Conservation (phyloP, 2,797 vertebrate genomes). For the Acipenser ruthenus region DNA sequence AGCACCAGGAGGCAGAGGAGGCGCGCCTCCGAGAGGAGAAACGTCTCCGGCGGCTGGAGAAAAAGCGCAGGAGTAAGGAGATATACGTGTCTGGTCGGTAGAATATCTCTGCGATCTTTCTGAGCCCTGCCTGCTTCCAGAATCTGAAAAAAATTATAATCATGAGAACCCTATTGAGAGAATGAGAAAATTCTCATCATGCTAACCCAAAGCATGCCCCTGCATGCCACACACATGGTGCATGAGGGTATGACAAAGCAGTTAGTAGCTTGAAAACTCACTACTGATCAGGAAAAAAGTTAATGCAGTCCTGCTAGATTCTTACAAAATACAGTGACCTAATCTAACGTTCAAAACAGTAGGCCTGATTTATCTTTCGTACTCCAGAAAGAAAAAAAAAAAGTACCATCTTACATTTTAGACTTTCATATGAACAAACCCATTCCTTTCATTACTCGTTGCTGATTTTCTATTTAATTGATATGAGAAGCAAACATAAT, state of each 20-base stretch:
- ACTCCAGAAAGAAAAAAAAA: too few species aligned
- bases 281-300: neutral
- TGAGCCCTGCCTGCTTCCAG: neutral
- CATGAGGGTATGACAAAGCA: constrained; percentile 15
- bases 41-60: constrained; percentile 67
- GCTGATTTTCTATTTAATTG: too few species aligned
- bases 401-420: too few species aligned
- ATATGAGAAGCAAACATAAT: too few species aligned
- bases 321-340: too few species aligned
- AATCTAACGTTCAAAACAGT: too few species aligned
- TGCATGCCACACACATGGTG: constrained; percentile 12
- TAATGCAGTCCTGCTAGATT: too few species aligned
- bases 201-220: neutral
- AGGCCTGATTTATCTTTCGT: too few species aligned
- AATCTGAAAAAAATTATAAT: neutral
- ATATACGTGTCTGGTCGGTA: constrained; percentile 5
- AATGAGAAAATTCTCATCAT: neutral
- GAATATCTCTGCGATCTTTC: constrained; percentile 31
- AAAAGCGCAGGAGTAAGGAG: constrained; percentile 77
- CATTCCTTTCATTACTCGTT: too few species aligned
- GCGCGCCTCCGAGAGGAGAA: constrained; percentile 84
- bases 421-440: too few species aligned
- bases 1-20: constrained; percentile 94
- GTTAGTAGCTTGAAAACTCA: neutral
- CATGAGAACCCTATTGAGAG: neutral